phyloP scores from a whole-genome alignment of 2,113 vertebrate genomes.

The Nannospalax galili region DNA sequence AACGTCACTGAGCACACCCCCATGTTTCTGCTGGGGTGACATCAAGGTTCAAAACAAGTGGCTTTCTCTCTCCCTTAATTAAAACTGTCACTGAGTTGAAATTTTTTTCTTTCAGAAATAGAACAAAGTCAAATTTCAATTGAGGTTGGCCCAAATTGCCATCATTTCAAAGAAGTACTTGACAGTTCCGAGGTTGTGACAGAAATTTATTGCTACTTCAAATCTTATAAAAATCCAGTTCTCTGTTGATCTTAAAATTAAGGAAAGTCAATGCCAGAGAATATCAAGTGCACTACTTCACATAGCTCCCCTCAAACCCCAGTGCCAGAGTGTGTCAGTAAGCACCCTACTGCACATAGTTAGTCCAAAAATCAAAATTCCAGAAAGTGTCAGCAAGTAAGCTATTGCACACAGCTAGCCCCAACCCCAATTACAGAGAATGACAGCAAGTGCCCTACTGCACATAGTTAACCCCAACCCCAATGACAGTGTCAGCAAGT shows the following conservation, averaged over 20 bases:
- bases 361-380: background rate
- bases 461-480: background rate
- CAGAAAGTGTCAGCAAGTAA: background rate
- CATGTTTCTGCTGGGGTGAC: background rate
- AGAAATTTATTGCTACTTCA: background rate
- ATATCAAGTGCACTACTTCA: background rate
- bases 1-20: background rate
- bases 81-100: slow-evolving; percentile 31
- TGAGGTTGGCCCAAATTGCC: slow-evolving; percentile 10
- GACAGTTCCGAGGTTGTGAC: slow-evolving; percentile 1
- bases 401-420: background rate
- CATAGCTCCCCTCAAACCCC: background rate
- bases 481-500: background rate
- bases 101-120: slow-evolving; percentile 34
- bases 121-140: slow-evolving; percentile 43
- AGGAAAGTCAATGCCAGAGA: background rate
- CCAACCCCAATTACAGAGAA: no score
- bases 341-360: background rate
- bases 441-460: background rate
- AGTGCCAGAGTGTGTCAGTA: background rate
- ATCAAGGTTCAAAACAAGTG: background rate
- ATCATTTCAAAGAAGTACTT: slow-evolving; percentile 46
- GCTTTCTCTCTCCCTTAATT: background rate
- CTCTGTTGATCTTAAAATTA: background rate
- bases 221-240: background rate